Evolutionary conservation across 2,888 invertebrate species (phyloP).

Genomic region (Dioctria linearis): DNA sequence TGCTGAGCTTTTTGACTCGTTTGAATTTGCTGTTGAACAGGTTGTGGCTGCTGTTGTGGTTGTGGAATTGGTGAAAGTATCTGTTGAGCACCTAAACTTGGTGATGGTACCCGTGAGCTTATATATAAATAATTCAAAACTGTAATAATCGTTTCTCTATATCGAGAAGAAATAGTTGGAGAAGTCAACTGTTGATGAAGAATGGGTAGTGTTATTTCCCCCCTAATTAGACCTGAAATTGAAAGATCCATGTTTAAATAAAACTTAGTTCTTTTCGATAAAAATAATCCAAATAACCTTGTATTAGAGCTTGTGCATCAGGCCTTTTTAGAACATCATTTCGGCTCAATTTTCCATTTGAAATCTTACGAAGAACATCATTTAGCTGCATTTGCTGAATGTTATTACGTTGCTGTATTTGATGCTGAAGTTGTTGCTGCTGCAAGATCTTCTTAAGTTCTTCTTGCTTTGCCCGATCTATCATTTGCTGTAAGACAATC

Average conservation of each 20-base stretch:
- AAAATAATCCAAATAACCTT: conserved; percentile 72
- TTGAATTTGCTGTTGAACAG: not conserved
- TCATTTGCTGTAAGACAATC: conserved; percentile 39
- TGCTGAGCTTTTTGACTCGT: conserved; percentile 63
- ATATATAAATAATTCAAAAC: conserved; percentile 71
- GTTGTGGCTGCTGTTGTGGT: conserved; percentile 37
- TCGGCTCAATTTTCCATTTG: conserved; percentile 36
- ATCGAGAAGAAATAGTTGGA: conserved; percentile 81
- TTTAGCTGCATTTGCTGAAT: conserved; percentile 56
- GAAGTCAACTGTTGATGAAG: conserved; percentile 84
- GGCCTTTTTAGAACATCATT: conserved; percentile 79
- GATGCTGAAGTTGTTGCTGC: conserved; percentile 63
- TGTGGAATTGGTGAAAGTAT: conserved; percentile 58
- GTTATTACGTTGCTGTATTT: conserved; percentile 62
- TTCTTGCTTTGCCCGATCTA: conserved; percentile 51
- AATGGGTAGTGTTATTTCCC: conserved; percentile 83
- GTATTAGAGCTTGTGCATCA: conserved; percentile 84
- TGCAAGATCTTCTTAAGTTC: conserved; percentile 46
- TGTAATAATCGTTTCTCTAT: conserved; percentile 80
- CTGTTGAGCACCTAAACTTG: conserved; percentile 56
- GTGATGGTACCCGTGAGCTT: conserved; percentile 58
- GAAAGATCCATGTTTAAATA: not conserved
- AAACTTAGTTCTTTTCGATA: not conserved
- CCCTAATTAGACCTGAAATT: conserved; percentile 77
- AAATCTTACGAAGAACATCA: conserved; percentile 44